Percentiles rank a stretch among this genome's conserved stretches.
Conservation (phyloP, 2,888 invertebrate species). For the Isotomurus palustris region DNA sequence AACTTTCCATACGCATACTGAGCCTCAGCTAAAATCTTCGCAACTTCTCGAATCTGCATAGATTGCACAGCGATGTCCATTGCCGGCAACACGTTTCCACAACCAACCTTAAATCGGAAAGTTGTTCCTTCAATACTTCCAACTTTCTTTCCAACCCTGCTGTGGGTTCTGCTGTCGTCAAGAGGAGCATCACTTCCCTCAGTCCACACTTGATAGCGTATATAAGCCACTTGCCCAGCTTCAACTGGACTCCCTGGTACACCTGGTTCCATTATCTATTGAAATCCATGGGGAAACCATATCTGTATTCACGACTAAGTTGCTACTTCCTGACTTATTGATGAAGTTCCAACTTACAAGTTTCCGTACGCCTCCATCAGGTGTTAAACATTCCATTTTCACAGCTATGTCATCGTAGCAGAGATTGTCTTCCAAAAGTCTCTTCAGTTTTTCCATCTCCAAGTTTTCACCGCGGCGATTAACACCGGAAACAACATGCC, state of each 20-base stretch:
- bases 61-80: conserved; percentile 15
- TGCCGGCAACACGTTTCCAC: conserved; percentile 13
- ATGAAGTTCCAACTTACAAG: conserved; percentile 3
- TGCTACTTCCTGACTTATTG: neutral
- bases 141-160: conserved; percentile 12
- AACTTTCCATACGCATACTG: conserved; percentile 15
- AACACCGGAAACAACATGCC: no score
- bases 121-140: neutral
- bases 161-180: neutral
- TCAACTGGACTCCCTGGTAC: conserved; percentile 10
- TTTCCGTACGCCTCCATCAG: conserved; percentile 15
- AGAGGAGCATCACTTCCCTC: neutral
- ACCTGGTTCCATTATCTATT: conserved; percentile 16
- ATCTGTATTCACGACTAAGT: neutral
- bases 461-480: neutral
- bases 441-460: neutral
- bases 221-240: conserved; percentile 1
- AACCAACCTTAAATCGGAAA: conserved; percentile 13
- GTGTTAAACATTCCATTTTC: neutral
- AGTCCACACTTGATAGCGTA: conserved; percentile 5
- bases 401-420: neutral
- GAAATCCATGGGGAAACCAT: neutral
- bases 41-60: conserved; percentile 17
- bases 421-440: neutral
- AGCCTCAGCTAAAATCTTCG: conserved; percentile 13